Conservation (phyloP, 2,888 invertebrate species). For the Lamellibrachia columna region DNA sequence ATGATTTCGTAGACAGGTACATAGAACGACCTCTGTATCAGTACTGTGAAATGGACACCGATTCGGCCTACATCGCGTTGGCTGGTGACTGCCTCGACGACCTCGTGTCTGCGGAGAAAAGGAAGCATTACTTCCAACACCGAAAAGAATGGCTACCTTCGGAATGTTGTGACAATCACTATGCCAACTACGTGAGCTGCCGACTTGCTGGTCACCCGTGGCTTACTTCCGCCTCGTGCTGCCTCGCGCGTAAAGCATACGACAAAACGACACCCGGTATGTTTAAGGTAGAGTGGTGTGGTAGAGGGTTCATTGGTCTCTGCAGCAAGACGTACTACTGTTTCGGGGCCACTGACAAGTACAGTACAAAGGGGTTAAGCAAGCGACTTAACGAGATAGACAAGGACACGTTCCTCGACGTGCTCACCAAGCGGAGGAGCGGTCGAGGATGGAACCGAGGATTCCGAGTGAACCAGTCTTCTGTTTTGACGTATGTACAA, state of each 20-base stretch:
- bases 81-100: slow-evolving; percentile 21
- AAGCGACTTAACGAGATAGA: background rate
- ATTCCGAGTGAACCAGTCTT: background rate
- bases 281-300: slow-evolving; percentile 30
- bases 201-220: background rate
- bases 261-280: slow-evolving; percentile 34
- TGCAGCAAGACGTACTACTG: slow-evolving; percentile 28
- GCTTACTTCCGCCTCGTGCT: background rate
- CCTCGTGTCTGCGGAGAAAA: slow-evolving; percentile 20
- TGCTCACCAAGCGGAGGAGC: background rate
- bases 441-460: background rate
- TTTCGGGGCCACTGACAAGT: background rate
- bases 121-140: slow-evolving; percentile 20
- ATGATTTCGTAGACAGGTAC: slow-evolving; percentile 27
- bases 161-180: background rate
- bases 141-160: slow-evolving; percentile 23
- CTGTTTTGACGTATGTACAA: background rate
- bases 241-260: background rate
- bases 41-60: slow-evolving; percentile 42
- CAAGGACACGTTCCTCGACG: background rate
- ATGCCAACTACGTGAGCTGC: background rate
- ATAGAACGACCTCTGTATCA: slow-evolving; percentile 21
- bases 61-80: slow-evolving; percentile 32
- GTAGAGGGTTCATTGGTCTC: slow-evolving; percentile 25
- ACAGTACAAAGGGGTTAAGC: background rate